Conservation (phyloP, 2,113 vertebrate genomes). For the Eurystomus gularis region DNA sequence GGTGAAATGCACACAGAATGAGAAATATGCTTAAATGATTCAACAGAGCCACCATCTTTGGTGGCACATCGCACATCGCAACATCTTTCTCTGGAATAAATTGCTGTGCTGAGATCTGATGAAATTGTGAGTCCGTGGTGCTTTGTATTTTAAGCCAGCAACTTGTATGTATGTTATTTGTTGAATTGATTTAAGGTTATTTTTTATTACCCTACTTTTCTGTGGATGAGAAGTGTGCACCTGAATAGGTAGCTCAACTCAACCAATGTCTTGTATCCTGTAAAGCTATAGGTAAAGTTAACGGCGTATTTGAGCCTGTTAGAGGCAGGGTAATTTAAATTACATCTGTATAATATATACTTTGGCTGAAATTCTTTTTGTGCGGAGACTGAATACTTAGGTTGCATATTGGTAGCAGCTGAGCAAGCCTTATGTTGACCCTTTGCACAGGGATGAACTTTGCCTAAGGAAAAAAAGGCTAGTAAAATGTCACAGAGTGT, state of each 20-base stretch:
- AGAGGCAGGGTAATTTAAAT: neutral
- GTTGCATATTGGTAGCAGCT: neutral
- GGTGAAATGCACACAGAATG: neutral
- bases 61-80: neutral
- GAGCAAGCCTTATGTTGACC: neutral
- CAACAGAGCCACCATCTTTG: neutral
- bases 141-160: neutral
- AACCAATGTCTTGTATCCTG: neutral
- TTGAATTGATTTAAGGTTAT: neutral
- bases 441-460: conserved; percentile 11
- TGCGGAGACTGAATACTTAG: neutral
- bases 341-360: neutral
- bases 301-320: neutral
- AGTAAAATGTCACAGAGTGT: conserved; percentile 2
- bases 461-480: neutral
- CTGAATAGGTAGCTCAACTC: neutral
- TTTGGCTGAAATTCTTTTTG: neutral
- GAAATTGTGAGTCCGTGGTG: neutral
- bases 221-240: neutral
- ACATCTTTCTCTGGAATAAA: neutral
- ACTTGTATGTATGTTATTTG: neutral
- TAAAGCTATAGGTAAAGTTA: neutral
- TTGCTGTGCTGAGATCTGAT: neutral
- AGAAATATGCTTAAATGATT: neutral
- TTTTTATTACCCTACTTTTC: neutral